phyloP scores from a whole-genome alignment of 2,797 vertebrate species.

The Oreonectes daqikongensis region DNA sequence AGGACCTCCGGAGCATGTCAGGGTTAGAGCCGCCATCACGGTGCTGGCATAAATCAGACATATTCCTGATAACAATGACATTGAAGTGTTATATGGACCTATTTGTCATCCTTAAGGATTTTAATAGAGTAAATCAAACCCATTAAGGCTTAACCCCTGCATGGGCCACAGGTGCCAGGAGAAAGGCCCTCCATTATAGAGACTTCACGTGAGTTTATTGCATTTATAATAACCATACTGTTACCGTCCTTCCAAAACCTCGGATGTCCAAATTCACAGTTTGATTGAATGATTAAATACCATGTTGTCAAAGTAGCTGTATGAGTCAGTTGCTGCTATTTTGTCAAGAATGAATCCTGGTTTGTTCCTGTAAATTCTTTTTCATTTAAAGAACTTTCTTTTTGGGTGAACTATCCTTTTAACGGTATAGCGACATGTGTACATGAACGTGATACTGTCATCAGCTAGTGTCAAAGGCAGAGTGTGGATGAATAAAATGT shows the following conservation, averaged over 20 bases:
- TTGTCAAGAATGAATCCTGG: not conserved
- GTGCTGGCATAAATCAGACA: constrained; percentile 46
- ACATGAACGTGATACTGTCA: not conserved
- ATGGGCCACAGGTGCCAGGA: not conserved
- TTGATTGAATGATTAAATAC: too few species aligned
- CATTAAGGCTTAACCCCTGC: constrained; percentile 45
- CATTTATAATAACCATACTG: too few species aligned
- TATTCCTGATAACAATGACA: constrained; percentile 54
- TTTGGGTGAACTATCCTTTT: too few species aligned
- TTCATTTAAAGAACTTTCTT: too few species aligned
- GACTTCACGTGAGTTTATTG: not conserved
- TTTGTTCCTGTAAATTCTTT: not conserved
- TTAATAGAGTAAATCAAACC: constrained; percentile 56
- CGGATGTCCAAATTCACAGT: too few species aligned
- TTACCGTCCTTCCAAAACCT: too few species aligned
- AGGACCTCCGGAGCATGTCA: constrained; percentile 49
- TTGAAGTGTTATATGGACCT: constrained; percentile 46
- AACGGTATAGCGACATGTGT: too few species aligned
- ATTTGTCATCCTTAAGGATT: constrained; percentile 51
- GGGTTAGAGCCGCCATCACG: constrained; percentile 42
- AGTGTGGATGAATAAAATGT: not conserved
- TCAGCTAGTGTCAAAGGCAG: not conserved
- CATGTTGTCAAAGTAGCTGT: too few species aligned
- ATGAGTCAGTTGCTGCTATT: too few species aligned
- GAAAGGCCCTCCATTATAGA: not conserved